Base-by-base conservation (phyloP, 1,140 invertebrate species). In the Heliconius eleuchia region DNA sequence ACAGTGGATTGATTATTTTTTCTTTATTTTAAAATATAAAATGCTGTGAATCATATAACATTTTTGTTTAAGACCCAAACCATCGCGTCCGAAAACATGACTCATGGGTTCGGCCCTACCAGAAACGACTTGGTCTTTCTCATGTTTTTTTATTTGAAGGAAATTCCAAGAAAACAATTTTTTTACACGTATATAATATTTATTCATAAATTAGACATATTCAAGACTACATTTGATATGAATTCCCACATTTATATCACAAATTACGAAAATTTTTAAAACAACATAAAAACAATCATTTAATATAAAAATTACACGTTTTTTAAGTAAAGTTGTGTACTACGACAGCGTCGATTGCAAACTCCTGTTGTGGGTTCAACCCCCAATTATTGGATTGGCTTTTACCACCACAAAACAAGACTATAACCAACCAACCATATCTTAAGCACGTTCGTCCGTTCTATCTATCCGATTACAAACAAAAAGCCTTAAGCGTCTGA, bases 61-160 rank as follows among this genome's bases (percentile, higher is more conserved):
- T 60, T 60, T 60, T 60, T 60, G 19, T 11, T 60, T 23, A 60
- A 27, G n/a, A 60, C 55, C 19, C 55, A 60, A 23, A 60, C 8
- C 55, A 23, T 66, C 27, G 27, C 23, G 27, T 66, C 60, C 23
- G 0, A 66, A 11, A 57, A 57, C 37, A 30, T 76, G 74, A 76
- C 57, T 76, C 74, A 76, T 70, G 39, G 60, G 74, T 76, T 66
- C 55, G 18, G n/a, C 66, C 27, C 27, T 42, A n/a, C 34, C 11
- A 70, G 30, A 70, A 50, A 50, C 70, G n/a, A n/a, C 37, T 50
- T 76, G 27, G 60, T 76, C 74, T 70, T 27, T 34, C 46, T 27
- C 37, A 66, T 75, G 5, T 75, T 76, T 34, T 60, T 27, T 70
- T 46, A 46, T 76, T 19, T 71, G 8, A 76, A 76, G 39, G 55